Evolutionary conservation across 2,888 invertebrate genomes (phyloP), one percentile per base, ranked within the genome.

Genomic region (Mythimna pallens): DNA sequence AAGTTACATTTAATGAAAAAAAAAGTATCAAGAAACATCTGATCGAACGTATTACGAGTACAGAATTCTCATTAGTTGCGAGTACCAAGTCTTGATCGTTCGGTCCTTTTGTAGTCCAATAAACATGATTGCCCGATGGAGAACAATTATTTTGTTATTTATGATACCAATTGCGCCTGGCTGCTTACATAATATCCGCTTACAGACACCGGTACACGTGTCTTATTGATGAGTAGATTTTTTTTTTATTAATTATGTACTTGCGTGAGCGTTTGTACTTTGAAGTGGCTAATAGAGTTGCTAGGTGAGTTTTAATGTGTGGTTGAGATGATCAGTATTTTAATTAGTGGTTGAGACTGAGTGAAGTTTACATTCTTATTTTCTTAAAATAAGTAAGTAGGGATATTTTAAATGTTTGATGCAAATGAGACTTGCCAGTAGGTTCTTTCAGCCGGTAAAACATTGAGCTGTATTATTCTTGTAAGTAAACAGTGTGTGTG

Each of bases 141-240:
- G 62, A 76, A 81, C 70, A 81, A 85, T 83, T 85, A 83, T 69
- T 75, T 76, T 64, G 76, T 85, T 65, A 72, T 84, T 81, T 84
- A 85, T 84, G 65, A 57, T 81, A 69, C 76, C 73, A 70, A 80
- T 79, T 81, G 70, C 66, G 69, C 73, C 63, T 79, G 54, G 72
- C 68, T 81, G 72, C 73, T 72, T 78, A 72, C 71, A 81, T 66
- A 80, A 78, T 78, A 57, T 66, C 66, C 64, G 54, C 50, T 61
- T 76, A 69, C 62, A 71, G 62, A 63, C 70, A 76, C 64, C n/a
- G 40, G 14, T 83, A 67, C 70, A 74, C 65, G 80, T 83, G 79
- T 75, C 70, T 69, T 65, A 73, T 72, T 76, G 76, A 73, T 73
- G 65, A 40, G 47, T 40, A 52, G 30, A 65, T 63, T 58, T 70